Conservation (phyloP, 2,888 invertebrate genomes). For the Clanis bilineata region DNA sequence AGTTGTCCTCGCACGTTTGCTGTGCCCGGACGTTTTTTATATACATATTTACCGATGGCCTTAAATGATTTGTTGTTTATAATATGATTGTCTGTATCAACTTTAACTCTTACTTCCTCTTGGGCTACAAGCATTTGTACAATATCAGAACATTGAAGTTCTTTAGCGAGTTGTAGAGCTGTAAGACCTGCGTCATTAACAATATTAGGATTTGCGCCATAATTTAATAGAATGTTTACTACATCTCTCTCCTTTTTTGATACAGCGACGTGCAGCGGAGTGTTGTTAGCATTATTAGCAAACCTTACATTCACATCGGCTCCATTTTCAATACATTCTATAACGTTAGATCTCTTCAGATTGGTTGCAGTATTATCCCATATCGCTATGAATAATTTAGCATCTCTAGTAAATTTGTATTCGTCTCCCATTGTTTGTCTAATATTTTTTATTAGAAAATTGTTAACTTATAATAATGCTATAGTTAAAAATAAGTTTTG, state of each 20-base stretch:
- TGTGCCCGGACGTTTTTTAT: slow-evolving; percentile 25
- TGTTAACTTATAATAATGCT: background rate
- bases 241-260: background rate
- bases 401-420: background rate
- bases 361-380: background rate
- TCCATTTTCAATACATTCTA: background rate
- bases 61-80: background rate
- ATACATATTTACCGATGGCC: background rate
- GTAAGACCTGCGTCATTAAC: background rate
- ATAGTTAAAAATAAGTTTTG: no score
- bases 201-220: background rate
- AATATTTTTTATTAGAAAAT: background rate
- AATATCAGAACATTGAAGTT: background rate
- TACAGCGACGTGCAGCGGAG: slow-evolving; percentile 6
- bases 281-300: background rate
- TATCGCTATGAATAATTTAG: slow-evolving; percentile 3
- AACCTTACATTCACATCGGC: slow-evolving; percentile 10
- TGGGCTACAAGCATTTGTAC: background rate
- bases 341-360: background rate
- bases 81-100: background rate
- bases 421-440: background rate
- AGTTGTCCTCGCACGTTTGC: slow-evolving; percentile 31
- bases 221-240: background rate
- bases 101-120: background rate
- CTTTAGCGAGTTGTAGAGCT: slow-evolving; percentile 1